Conservation (phyloP, 2,888 invertebrate species). For the Megaustenia siamemsis region DNA sequence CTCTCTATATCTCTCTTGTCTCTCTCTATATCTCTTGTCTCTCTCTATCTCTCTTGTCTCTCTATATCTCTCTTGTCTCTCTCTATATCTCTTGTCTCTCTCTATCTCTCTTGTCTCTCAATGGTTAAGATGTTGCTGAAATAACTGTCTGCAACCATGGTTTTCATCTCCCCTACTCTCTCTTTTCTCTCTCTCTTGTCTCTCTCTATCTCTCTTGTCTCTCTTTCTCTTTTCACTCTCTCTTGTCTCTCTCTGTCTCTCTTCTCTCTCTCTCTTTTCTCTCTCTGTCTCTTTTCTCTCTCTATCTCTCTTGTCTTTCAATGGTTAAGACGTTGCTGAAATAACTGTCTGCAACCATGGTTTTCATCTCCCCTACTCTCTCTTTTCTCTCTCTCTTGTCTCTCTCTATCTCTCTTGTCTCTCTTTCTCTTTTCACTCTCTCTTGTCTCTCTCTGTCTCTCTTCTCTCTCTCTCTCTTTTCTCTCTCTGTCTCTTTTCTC, state of each 20-base stretch:
- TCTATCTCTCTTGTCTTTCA: too few relatives aligned
- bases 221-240: too few relatives aligned
- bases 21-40: neutral
- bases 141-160: too few relatives aligned
- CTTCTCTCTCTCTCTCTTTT: neutral
- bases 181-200: neutral
- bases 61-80: neutral
- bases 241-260: too few relatives aligned
- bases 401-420: neutral
- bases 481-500: constrained; percentile 15
- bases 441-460: neutral
- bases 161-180: too few relatives aligned
- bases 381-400: neutral
- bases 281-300: too few relatives aligned
- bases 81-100: constrained; percentile 13
- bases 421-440: neutral
- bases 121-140: too few relatives aligned
- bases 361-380: neutral
- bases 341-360: too few relatives aligned
- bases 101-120: neutral
- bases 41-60: neutral
- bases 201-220: too few relatives aligned
- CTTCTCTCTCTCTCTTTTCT: neutral
- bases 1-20: neutral
- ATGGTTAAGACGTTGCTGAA: too few relatives aligned